These are phyloP conservation scores for Myrmecobius fasciatus DNA, from an alignment of 2,113 vertebrate genomes.

Conservation along the genomic window DNA sequence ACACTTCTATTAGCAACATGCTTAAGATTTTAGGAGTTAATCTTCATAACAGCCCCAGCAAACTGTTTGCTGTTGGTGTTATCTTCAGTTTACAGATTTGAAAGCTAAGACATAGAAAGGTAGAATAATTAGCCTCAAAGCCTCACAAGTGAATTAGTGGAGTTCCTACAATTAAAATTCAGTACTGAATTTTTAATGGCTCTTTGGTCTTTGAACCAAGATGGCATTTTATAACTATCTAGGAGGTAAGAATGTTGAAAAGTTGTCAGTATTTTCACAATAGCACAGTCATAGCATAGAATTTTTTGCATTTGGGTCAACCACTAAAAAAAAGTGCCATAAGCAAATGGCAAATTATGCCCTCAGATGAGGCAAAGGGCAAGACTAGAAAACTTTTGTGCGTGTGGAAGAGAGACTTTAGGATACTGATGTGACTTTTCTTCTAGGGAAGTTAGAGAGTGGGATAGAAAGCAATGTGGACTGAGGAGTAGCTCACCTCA, in stretches of 20 bases:
- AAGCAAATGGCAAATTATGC: neutral
- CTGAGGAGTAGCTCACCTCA: neutral
- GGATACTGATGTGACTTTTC: neutral
- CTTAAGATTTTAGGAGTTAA: slow-evolving; percentile 26
- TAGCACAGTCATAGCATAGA: neutral
- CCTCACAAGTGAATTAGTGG: neutral
- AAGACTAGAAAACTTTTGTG: neutral
- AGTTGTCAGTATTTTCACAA: neutral
- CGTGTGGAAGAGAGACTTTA: neutral
- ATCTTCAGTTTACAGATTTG: slow-evolving; percentile 22
- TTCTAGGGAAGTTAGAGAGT: neutral
- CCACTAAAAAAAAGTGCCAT: neutral
- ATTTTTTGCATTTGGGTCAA: neutral
- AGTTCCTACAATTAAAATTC: slow-evolving; percentile 11
- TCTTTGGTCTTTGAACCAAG: neutral
- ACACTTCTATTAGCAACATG: neutral
- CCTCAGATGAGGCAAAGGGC: neutral
- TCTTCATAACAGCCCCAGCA: neutral
- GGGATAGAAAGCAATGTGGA: neutral
- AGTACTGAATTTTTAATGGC: neutral
- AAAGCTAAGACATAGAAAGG: neutral
- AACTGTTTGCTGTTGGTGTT: neutral
- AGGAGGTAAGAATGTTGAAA: neutral
- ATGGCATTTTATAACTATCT: neutral
- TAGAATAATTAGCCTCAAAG: neutral